These are phyloP conservation scores for Lepidurus apus DNA, from an alignment of 1,140 invertebrate species.

Conservation along the genomic window DNA sequence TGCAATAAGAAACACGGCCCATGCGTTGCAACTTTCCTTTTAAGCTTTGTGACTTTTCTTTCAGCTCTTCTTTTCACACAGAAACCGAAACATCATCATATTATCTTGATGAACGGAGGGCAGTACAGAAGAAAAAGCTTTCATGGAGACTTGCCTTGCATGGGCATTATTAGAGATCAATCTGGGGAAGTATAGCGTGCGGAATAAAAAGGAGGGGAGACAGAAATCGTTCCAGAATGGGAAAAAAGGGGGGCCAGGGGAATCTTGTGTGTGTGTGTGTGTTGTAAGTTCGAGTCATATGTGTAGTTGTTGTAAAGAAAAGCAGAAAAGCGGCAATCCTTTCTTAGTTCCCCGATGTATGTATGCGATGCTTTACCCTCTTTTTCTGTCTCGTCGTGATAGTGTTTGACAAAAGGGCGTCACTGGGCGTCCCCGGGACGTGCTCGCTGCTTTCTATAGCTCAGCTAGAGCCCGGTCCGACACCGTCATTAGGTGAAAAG, in stretches of 20 bases:
- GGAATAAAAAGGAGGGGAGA: background rate
- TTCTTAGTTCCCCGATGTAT: background rate
- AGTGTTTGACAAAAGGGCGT: conserved; percentile 21
- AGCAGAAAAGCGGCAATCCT: conserved; percentile 10
- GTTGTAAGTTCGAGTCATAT: background rate
- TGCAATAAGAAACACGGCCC: background rate
- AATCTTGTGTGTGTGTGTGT: background rate
- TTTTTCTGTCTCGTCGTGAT: conserved; percentile 14
- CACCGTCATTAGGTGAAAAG: conserved; percentile 35
- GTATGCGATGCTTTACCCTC: background rate
- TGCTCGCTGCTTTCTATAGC: conserved; percentile 7
- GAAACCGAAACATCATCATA: conserved; percentile 7
- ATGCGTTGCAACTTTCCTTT: conserved; percentile 11
- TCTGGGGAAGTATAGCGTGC: conserved; percentile 6
- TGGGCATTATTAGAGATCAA: conserved; percentile 8
- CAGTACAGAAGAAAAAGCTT: background rate
- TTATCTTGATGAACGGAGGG: conserved; percentile 19
- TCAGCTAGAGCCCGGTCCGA: conserved; percentile 21
- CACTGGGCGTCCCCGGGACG: conserved; percentile 12
- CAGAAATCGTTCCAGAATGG: background rate
- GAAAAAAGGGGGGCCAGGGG: background rate
- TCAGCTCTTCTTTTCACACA: conserved; percentile 15
- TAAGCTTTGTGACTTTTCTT: background rate
- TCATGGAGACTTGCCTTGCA: background rate
- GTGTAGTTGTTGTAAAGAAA: background rate